Conservation (phyloP, 1,140 invertebrate genomes). For the Meloidogyne exigua region DNA sequence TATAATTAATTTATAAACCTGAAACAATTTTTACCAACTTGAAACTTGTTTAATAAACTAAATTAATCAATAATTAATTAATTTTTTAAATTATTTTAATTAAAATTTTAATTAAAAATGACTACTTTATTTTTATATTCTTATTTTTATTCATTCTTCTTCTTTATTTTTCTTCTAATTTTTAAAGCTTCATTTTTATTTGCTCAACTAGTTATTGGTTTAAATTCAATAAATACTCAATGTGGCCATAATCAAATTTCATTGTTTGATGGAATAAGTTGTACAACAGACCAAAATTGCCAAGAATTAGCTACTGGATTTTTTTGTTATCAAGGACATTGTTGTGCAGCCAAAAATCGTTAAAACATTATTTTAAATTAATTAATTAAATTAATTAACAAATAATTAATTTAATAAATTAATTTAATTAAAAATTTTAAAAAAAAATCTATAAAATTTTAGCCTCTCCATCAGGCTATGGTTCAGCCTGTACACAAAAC, state of each 20-base stretch:
- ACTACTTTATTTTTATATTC: not conserved
- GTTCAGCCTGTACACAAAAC: conserved; percentile 29
- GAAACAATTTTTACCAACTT: too few species aligned
- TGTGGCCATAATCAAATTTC: conserved; percentile 34
- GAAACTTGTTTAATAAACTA: too few species aligned
- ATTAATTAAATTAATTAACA: too few species aligned
- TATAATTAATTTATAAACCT: too few species aligned
- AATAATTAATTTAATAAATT: too few species aligned
- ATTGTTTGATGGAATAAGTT: conserved; percentile 30
- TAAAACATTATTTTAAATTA: not conserved
- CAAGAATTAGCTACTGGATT: conserved; percentile 31
- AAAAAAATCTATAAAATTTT: not conserved
- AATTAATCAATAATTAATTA: too few species aligned
- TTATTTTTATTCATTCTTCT: not conserved
- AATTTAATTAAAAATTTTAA: too few species aligned
- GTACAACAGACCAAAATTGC: conserved; percentile 30
- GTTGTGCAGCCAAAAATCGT: conserved; percentile 32
- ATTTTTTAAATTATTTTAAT: too few species aligned
- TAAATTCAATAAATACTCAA: not conserved
- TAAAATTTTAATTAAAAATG: not conserved
- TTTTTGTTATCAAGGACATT: conserved; percentile 36
- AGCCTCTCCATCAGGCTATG: conserved; percentile 31
- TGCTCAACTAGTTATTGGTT: not conserved
- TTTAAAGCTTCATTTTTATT: not conserved
- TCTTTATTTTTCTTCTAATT: not conserved